These are phyloP conservation scores for Venustoraphidia nigricollis DNA, from an alignment of 2,888 invertebrate genomes.

Conservation along the genomic window DNA sequence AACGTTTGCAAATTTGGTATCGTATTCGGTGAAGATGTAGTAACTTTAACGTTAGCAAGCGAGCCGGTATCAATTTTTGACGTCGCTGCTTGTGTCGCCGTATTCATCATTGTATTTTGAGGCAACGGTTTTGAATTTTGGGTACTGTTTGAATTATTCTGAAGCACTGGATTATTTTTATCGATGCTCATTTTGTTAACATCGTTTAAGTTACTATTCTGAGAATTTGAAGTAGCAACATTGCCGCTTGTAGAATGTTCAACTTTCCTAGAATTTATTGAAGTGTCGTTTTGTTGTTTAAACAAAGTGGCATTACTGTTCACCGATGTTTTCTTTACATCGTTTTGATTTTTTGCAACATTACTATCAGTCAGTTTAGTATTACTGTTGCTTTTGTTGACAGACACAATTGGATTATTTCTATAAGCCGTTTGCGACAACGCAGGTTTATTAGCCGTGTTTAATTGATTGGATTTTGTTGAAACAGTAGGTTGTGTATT, in stretches of 20 bases:
- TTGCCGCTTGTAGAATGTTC: slow-evolving; percentile 4
- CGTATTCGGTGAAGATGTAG: slow-evolving; percentile 18
- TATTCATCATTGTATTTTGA: not conserved
- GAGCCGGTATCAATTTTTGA: not conserved
- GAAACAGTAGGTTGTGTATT: too few species aligned
- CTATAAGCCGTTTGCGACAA: too few species aligned
- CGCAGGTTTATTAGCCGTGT: too few species aligned
- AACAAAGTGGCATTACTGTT: too few species aligned
- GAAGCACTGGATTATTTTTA: not conserved
- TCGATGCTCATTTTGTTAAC: not conserved
- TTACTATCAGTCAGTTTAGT: too few species aligned
- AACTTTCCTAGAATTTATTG: slow-evolving; percentile 4
- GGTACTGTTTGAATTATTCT: not conserved
- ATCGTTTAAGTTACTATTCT: not conserved
- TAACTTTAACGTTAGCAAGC: slow-evolving; percentile 5
- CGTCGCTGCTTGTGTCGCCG: not conserved
- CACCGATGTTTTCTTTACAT: too few species aligned
- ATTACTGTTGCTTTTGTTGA: too few species aligned
- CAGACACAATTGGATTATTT: too few species aligned
- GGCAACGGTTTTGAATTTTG: slow-evolving; percentile 2
- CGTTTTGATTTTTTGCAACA: too few species aligned
- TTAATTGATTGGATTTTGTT: too few species aligned
- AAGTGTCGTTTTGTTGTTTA: slow-evolving; percentile 1
- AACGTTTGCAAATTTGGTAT: slow-evolving; percentile 24
- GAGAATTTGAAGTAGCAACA: not conserved